phyloP scores from a whole-genome alignment of 1,140 invertebrate genomes.

The Aphis craccivora region DNA sequence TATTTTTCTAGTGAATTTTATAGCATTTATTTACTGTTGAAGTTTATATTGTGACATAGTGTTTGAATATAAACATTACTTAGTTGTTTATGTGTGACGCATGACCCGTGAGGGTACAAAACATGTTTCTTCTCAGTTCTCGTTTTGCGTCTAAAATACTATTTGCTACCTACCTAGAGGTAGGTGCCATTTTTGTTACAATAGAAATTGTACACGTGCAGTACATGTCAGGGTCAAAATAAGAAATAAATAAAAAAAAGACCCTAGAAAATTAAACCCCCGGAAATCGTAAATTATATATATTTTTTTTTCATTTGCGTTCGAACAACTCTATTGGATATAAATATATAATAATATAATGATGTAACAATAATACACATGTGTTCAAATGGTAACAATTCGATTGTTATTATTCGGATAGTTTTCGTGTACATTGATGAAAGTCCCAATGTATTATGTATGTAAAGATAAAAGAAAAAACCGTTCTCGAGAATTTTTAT shows the following conservation, averaged over 20 bases:
- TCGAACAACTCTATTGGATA: not conserved
- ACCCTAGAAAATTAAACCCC: not conserved
- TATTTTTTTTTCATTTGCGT: not conserved
- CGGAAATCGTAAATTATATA: not conserved
- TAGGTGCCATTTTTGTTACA: not conserved
- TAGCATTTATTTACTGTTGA: not conserved
- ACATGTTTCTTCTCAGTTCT: not conserved
- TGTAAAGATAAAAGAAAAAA: slow-evolving; percentile 10
- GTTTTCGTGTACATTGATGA: not conserved
- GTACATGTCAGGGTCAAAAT: not conserved
- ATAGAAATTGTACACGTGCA: not conserved
- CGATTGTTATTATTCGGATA: not conserved
- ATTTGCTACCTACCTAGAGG: not conserved
- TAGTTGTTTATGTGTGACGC: not conserved
- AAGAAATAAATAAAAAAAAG: not conserved
- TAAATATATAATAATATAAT: not conserved
- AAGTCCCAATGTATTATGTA: not conserved
- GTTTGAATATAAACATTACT: not conserved
- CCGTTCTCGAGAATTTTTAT: slow-evolving; percentile 7
- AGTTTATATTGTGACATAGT: not conserved
- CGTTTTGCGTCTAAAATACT: not conserved
- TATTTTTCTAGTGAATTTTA: not conserved
- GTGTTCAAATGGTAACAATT: not conserved
- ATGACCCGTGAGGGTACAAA: not conserved
- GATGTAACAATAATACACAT: not conserved